phyloP scores from a whole-genome alignment of 1,140 invertebrate genomes.

The Drosophila rhopaloa region DNA sequence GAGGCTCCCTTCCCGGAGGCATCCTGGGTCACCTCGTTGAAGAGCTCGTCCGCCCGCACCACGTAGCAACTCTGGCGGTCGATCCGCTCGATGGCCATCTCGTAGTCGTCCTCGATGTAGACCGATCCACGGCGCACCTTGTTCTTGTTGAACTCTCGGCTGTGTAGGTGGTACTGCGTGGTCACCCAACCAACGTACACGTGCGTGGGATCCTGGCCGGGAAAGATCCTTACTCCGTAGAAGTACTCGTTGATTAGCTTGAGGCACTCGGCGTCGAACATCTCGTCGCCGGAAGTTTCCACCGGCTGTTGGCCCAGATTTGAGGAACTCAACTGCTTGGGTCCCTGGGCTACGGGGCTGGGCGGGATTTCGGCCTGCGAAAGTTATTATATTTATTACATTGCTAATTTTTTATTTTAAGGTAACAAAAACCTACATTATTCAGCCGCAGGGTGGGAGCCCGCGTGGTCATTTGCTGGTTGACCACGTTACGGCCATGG shows the following conservation, averaged over 20 bases:
- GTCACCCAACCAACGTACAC: constrained; percentile 99
- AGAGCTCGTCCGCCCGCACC: constrained; percentile 97
- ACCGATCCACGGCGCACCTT: constrained; percentile 94
- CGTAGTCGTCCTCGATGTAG: constrained; percentile 92
- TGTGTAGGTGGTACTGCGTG: constrained; percentile 96
- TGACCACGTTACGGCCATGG: constrained; percentile 80
- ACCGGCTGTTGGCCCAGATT: constrained; percentile 88
- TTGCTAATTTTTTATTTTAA: constrained; percentile 54
- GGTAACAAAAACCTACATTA: constrained; percentile 47
- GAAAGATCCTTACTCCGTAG: constrained; percentile 96
- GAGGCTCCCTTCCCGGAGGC: constrained; percentile 95
- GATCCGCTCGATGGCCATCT: constrained; percentile 90
- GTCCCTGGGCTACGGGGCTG: constrained; percentile 87
- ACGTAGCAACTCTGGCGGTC: constrained; percentile 99
- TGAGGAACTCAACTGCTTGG: constrained; percentile 89
- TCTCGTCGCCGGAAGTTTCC: constrained; percentile 92
- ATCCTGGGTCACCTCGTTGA: constrained; percentile 97
- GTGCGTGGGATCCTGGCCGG: constrained; percentile 98
- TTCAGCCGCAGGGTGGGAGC: constrained; percentile 72
- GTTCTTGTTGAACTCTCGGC: constrained; percentile 95
- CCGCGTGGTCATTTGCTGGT: constrained; percentile 73
- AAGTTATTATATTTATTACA: constrained; percentile 58
- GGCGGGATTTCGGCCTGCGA: constrained; percentile 80
- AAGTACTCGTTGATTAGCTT: constrained; percentile 99
- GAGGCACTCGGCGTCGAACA: constrained; percentile 93